Evolutionary conservation across 2,113 vertebrate species (phyloP).

Genomic region (Chlorodrepanis virens): DNA sequence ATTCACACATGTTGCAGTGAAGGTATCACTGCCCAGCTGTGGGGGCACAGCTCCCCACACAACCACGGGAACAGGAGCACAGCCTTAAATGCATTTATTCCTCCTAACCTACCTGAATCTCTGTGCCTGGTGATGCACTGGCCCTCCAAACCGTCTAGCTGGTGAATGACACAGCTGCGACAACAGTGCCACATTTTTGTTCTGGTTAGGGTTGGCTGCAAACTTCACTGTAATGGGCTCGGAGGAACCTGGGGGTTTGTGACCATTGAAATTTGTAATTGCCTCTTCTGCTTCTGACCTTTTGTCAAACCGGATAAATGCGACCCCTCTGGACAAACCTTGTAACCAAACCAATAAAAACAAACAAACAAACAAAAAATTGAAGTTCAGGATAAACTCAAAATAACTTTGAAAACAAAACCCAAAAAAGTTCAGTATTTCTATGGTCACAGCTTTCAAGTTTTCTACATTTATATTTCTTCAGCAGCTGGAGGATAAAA

Average conservation of each 20-base stretch:
- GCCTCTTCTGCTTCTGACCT: conserved; percentile 95
- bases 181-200: conserved; percentile 92
- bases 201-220: conserved; percentile 96
- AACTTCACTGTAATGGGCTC: conserved; percentile 98
- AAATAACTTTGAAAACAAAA: conserved; percentile 63
- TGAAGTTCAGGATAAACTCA: conserved; percentile 23
- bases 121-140: conserved; percentile 96
- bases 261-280: conserved; percentile 94
- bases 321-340: conserved; percentile 94
- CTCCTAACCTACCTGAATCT: conserved; percentile 88
- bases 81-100: conserved; percentile 16
- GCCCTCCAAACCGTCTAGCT: conserved; percentile 91
- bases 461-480: neutral
- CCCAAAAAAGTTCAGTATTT: conserved; percentile 36
- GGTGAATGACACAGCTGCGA: conserved; percentile 95
- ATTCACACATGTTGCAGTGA: neutral
- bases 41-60: neutral
- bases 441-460: conserved; percentile 24
- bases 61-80: neutral
- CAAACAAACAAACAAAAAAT: neutral
- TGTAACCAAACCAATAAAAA: conserved; percentile 69
- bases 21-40: neutral
- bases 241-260: conserved; percentile 90
- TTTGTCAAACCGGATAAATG: conserved; percentile 97
- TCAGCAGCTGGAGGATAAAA: neutral